These are phyloP conservation scores for Anoplopoma fimbria DNA, from an alignment of 2,113 vertebrate species.

Conservation along the genomic window DNA sequence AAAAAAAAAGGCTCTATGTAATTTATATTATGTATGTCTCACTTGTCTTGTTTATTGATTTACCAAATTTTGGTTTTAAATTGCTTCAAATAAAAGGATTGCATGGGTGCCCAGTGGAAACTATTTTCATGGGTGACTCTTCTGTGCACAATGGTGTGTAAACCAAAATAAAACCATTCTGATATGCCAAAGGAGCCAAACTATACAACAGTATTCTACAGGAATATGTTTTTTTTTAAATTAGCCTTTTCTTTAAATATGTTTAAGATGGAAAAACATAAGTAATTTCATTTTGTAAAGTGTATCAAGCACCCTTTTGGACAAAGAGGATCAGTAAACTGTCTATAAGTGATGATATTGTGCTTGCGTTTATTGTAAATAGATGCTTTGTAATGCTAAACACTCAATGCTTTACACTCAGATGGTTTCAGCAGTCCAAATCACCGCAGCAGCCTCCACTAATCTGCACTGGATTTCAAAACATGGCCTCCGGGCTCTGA, in stretches of 20 bases:
- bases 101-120: neutral
- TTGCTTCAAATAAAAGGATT: neutral
- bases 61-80: neutral
- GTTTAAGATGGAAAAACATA: neutral
- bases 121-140: neutral
- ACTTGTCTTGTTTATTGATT: conserved; percentile 2
- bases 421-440: conserved; percentile 27
- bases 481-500: conserved; percentile 47
- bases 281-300: neutral
- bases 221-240: neutral
- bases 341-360: neutral
- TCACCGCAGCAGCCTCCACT: conserved; percentile 48
- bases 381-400: conserved; percentile 43
- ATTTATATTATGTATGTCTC: conserved; percentile 3
- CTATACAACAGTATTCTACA: neutral
- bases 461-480: conserved; percentile 40
- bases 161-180: conserved; percentile 2
- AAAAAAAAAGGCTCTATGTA: conserved; percentile 27
- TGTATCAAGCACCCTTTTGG: neutral
- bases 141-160: neutral
- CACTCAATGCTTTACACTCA: conserved; percentile 23
- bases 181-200: conserved; percentile 22
- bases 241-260: neutral
- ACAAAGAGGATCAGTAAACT: neutral
- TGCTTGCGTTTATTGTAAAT: conserved; percentile 62